A percentile compares a stretch with the other conserved stretches of the same genome.
Evolutionary conservation across 2,113 vertebrate species (phyloP).

Genomic region (Syngnathus scovelli): DNA sequence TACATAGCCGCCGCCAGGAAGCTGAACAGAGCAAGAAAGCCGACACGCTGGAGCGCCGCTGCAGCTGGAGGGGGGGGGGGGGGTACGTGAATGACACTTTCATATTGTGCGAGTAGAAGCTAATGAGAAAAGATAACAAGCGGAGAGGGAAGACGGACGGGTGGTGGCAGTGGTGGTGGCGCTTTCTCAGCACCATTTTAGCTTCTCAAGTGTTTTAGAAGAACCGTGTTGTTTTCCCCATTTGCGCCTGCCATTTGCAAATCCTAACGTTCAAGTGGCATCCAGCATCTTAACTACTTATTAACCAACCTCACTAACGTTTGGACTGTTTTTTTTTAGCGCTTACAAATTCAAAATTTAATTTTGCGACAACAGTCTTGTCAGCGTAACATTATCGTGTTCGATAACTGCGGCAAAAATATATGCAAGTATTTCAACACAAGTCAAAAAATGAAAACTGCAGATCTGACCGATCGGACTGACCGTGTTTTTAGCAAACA

Average conservation of each 20-base stretch:
- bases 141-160: background rate
- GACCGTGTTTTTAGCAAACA: too few relatives aligned
- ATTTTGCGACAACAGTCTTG: too few relatives aligned
- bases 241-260: background rate
- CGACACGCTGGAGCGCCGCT: conserved; percentile 10
- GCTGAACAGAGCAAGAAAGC: conserved; percentile 8
- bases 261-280: background rate
- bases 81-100: background rate
- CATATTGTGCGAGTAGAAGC: conserved; percentile 12
- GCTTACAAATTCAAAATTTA: too few relatives aligned
- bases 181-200: conserved; percentile 6
- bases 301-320: background rate
- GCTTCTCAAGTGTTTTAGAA: background rate
- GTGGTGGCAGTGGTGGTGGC: background rate
- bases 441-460: too few relatives aligned
- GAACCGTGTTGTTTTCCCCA: background rate
- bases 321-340: too few relatives aligned
- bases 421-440: too few relatives aligned
- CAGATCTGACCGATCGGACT: too few relatives aligned
- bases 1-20: conserved; percentile 42
- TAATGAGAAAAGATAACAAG: conserved; percentile 41
- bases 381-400: too few relatives aligned
- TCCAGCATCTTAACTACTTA: background rate
- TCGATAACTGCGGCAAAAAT: too few relatives aligned
- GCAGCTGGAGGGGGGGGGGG: background rate